phyloP scores from a whole-genome alignment of 2,888 invertebrate genomes.

The Drosophila borborema region DNA sequence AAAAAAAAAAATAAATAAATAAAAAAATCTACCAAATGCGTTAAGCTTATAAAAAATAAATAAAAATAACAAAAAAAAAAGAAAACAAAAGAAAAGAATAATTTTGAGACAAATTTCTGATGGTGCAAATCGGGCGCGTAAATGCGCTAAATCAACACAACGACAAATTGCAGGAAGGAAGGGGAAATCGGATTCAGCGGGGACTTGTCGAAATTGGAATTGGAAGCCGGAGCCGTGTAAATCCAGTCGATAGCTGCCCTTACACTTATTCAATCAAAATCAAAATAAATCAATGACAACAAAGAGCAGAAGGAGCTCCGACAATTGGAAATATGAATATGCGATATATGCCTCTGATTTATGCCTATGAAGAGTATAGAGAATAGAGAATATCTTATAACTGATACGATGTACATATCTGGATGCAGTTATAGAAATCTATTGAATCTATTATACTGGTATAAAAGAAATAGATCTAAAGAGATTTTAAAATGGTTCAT shows the following conservation, averaged over 20 bases:
- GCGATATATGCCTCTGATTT: no score
- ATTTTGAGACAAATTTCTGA: conserved; percentile 53
- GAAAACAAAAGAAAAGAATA: conserved; percentile 9
- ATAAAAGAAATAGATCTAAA: no score
- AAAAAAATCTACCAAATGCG: conserved; percentile 42
- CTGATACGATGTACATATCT: no score
- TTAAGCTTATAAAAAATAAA: conserved; percentile 39
- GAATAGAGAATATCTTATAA: no score
- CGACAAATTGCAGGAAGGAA: background rate
- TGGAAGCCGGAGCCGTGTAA: conserved; percentile 9
- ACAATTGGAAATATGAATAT: background rate
- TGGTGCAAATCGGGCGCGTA: conserved; percentile 52
- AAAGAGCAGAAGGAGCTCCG: background rate
- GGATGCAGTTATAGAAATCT: no score
- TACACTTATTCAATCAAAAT: conserved; percentile 79
- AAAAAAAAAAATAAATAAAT: conserved; percentile 9
- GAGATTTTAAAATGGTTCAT: no score
- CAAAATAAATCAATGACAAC: conserved; percentile 70
- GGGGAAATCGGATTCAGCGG: conserved; percentile 3
- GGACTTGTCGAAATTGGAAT: conserved; percentile 1
- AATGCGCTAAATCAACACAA: conserved; percentile 60
- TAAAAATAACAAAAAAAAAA: background rate
- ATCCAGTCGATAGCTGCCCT: conserved; percentile 43
- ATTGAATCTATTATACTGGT: no score
- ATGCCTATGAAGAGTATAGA: background rate